phyloP scores from a whole-genome alignment of 2,797 vertebrate genomes.

The Chaetodon trifasciatus region DNA sequence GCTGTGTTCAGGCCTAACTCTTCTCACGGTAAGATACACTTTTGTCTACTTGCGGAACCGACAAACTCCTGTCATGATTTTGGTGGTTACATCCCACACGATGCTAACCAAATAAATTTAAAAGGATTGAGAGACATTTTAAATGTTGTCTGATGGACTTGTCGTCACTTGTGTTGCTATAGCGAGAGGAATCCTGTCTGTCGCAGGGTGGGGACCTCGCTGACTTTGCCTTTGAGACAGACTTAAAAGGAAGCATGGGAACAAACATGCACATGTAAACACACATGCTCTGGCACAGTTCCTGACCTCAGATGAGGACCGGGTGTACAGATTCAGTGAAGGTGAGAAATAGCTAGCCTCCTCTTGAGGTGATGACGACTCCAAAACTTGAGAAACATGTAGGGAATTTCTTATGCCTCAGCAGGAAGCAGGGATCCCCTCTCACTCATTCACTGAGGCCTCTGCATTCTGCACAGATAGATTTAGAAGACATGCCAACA shows the following conservation, averaged over 20 bases:
- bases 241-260: slow-evolving; percentile 55
- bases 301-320: slow-evolving; percentile 51
- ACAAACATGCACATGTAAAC: slow-evolving; percentile 57
- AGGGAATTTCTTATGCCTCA: slow-evolving; percentile 78
- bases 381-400: slow-evolving; percentile 75
- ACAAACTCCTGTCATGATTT: slow-evolving; percentile 33
- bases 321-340: slow-evolving; percentile 62
- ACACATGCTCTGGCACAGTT: slow-evolving; percentile 59
- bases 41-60: slow-evolving; percentile 6
- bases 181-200: slow-evolving; percentile 34
- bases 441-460: slow-evolving; percentile 37
- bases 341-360: slow-evolving; percentile 79
- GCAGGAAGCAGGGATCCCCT: slow-evolving; percentile 64
- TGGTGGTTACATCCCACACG: slow-evolving; percentile 3
- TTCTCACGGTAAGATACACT: slow-evolving; percentile 53
- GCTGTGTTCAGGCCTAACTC: slow-evolving; percentile 37
- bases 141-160: slow-evolving; percentile 50
- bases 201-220: slow-evolving; percentile 7
- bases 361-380: slow-evolving; percentile 69
- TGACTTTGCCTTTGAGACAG: slow-evolving; percentile 45
- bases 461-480: slow-evolving; percentile 34
- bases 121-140: slow-evolving; percentile 43
- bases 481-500: slow-evolving; percentile 24
- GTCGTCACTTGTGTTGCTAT: slow-evolving; percentile 50
- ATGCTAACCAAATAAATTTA: slow-evolving; percentile 37